phyloP scores from a whole-genome alignment of 2,888 invertebrate species.

The Alsophila aescularia region DNA sequence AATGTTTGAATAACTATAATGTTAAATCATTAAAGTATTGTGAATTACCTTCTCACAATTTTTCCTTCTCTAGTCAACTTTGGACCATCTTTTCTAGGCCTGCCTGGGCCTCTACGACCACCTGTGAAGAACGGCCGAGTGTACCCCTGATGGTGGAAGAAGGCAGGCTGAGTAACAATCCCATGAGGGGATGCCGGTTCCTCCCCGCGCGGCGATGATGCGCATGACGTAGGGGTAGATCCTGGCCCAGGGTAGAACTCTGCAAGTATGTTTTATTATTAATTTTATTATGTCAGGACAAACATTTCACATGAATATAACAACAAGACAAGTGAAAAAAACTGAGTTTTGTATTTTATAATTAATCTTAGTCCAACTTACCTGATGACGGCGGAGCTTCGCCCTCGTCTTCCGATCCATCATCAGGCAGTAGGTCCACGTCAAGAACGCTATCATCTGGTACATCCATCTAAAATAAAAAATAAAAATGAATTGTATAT shows the following conservation, averaged over 20 bases:
- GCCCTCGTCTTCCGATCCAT: slow-evolving; percentile 90
- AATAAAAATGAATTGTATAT: too few species aligned
- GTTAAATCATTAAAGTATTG: neutral
- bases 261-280: neutral
- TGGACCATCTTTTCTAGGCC: slow-evolving; percentile 91
- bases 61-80: slow-evolving; percentile 78
- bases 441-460: slow-evolving; percentile 83
- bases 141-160: slow-evolving; percentile 77
- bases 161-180: slow-evolving; percentile 64
- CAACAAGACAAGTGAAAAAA: too few species aligned
- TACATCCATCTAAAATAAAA: slow-evolving; percentile 76
- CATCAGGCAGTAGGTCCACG: slow-evolving; percentile 90
- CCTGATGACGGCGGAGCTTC: slow-evolving; percentile 85
- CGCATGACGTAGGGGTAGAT: slow-evolving; percentile 86
- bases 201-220: slow-evolving; percentile 86
- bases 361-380: slow-evolving; percentile 61
- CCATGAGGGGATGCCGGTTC: slow-evolving; percentile 86
- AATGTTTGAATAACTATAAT: too few species aligned
- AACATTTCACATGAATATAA: neutral
- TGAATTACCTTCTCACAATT: slow-evolving; percentile 74
- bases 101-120: slow-evolving; percentile 90
- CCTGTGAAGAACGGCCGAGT: slow-evolving; percentile 78
- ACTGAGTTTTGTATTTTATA: too few species aligned
- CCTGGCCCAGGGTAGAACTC: slow-evolving; percentile 86
- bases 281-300: neutral